These are phyloP conservation scores for Drosophila insularis DNA, from an alignment of 1,140 invertebrate species.

Conservation along the genomic window DNA sequence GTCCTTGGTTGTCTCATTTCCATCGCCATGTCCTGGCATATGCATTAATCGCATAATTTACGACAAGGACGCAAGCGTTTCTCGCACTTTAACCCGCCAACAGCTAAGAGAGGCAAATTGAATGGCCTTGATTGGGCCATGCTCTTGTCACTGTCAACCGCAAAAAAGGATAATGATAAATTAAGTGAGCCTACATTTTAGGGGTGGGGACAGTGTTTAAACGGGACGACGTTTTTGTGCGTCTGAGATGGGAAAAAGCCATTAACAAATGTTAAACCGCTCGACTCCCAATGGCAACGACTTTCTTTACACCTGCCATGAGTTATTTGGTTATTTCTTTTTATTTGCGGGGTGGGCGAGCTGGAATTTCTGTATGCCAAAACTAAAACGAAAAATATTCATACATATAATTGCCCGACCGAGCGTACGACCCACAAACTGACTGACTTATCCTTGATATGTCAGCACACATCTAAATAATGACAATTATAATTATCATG, in stretches of 20 bases:
- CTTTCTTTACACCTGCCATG: constrained; percentile 48
- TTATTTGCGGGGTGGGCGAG: neutral
- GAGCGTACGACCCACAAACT: neutral
- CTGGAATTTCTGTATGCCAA: neutral
- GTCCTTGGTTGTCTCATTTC: neutral
- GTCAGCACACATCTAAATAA: constrained; percentile 30
- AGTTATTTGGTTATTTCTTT: constrained; percentile 37
- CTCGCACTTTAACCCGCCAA: constrained; percentile 43
- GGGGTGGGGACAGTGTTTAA: neutral
- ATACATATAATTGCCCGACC: constrained; percentile 38
- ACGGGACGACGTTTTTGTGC: no score
- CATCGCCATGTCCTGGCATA: neutral
- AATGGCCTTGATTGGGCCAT: constrained; percentile 39
- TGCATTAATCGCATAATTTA: constrained; percentile 2
- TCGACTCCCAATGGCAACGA: constrained; percentile 17
- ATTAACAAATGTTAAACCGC: constrained; percentile 39
- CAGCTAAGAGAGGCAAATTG: constrained; percentile 46
- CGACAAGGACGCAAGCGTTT: constrained; percentile 31
- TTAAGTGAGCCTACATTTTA: constrained; percentile 49
- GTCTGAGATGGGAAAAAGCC: constrained; percentile 23
- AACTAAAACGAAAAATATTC: constrained; percentile 26
- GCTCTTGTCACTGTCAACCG: constrained; percentile 56
- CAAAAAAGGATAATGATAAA: constrained; percentile 62
- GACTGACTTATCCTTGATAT: constrained; percentile 8
- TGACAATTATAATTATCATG: constrained; percentile 44